A percentile compares a stretch with the other conserved stretches of the same genome.
phyloP scores from a whole-genome alignment of 2,113 vertebrate genomes.

The Phasianus colchicus region DNA sequence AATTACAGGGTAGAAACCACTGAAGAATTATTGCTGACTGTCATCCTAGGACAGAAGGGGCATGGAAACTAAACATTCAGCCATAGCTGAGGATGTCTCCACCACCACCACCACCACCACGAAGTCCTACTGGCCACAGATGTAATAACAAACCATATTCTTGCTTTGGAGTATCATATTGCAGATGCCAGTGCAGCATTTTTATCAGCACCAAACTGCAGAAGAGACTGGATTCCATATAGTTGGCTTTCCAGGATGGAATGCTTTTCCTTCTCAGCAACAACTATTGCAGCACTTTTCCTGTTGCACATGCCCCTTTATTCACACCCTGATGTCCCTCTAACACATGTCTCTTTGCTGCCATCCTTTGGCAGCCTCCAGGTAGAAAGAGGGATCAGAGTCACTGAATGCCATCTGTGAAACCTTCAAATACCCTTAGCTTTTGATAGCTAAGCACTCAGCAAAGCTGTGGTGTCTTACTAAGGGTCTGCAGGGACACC shows the following conservation, averaged over 20 bases:
- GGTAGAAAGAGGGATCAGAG: background rate
- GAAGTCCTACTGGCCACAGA: conserved; percentile 35
- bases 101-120: conserved; percentile 1
- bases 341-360: conserved; percentile 44
- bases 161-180: conserved; percentile 38
- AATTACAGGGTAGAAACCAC: conserved; percentile 63
- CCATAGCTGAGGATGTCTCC: background rate
- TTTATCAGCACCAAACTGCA: conserved; percentile 28
- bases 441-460: conserved; percentile 47
- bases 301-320: background rate
- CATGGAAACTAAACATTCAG: conserved; percentile 58
- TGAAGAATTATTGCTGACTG: conserved; percentile 58
- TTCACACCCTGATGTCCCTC: background rate
- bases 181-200: conserved; percentile 51
- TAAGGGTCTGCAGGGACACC: conserved; percentile 57
- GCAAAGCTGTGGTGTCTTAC: conserved; percentile 63
- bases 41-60: conserved; percentile 42
- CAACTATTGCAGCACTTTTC: background rate
- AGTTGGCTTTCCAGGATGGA: background rate
- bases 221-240: background rate
- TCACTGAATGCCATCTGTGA: conserved; percentile 28
- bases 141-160: conserved; percentile 18
- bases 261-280: background rate
- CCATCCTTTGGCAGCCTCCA: conserved; percentile 59
- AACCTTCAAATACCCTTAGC: conserved; percentile 45